phyloP scores from a whole-genome alignment of 92 coral and sea anemone genomes.

The Montipora capitata region DNA sequence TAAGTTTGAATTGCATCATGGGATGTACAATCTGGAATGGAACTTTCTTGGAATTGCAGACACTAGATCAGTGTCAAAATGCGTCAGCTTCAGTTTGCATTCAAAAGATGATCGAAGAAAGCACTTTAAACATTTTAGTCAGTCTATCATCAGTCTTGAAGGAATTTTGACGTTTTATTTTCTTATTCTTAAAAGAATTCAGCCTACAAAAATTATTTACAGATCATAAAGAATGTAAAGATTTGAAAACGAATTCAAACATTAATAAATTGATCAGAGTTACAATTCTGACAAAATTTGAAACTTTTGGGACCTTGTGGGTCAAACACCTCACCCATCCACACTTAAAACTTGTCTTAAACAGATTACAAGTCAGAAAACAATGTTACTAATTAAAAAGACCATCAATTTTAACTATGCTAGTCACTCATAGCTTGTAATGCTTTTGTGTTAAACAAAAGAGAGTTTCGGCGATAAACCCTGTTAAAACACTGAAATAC shows the following conservation, averaged over 20 bases:
- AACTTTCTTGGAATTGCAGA: neutral
- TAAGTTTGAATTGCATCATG: no score
- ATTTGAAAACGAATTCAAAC: neutral
- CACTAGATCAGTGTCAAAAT: slow-evolving; percentile 13
- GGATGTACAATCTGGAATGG: no score
- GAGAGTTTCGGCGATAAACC: neutral
- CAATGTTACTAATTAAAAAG: neutral
- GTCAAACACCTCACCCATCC: neutral
- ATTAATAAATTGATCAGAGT: neutral
- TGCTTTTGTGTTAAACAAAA: no score
- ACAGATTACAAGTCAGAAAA: neutral
- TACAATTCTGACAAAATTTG: neutral
- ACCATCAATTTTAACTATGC: slow-evolving; percentile 38
- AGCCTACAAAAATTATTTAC: neutral
- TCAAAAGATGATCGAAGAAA: neutral
- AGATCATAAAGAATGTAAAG: neutral
- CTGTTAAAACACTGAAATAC: neutral
- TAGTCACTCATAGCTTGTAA: no score
- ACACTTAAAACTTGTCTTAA: neutral
- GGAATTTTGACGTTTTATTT: neutral
- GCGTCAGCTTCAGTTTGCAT: slow-evolving; percentile 20
- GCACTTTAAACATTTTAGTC: neutral
- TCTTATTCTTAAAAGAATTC: neutral
- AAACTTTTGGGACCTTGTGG: neutral
- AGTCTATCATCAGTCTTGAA: neutral